phyloP scores from a whole-genome alignment of 30 jellyfish, hydroid and myxozoan species.

The Pseudorhiza aurosa region DNA sequence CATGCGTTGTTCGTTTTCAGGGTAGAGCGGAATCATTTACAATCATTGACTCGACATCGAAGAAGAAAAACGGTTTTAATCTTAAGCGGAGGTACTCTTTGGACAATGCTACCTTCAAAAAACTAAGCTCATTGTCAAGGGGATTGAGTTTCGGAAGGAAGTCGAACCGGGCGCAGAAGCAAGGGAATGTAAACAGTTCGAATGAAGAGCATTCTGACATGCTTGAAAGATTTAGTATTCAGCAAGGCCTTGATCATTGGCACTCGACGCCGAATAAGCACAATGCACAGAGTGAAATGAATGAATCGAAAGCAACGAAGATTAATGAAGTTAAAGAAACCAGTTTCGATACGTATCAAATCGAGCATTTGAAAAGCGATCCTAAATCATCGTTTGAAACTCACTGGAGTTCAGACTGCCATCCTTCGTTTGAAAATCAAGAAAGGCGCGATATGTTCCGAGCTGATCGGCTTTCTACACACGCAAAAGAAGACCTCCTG shows the following conservation, averaged over 20 bases:
- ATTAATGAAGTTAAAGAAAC: neutral
- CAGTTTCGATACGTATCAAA: neutral
- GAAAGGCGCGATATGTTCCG: neutral
- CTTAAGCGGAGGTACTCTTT: conserved; percentile 61
- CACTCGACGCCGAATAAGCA: conserved; percentile 45
- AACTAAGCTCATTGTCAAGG: conserved; percentile 23
- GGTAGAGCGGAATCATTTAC: too few relatives aligned
- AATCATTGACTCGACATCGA: too few relatives aligned
- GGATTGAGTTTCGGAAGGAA: conserved; percentile 38
- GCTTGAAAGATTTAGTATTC: too few relatives aligned
- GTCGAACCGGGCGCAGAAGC: conserved; percentile 17
- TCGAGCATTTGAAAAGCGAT: neutral
- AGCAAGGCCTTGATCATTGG: too few relatives aligned
- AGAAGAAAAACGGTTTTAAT: conserved; percentile 11
- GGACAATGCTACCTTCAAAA: conserved; percentile 54
- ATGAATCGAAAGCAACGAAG: neutral
- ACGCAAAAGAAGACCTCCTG: too few relatives aligned
- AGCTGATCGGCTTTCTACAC: too few relatives aligned
- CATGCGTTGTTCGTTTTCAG: too few relatives aligned
- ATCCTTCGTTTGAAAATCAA: neutral
- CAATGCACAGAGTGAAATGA: neutral
- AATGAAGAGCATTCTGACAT: neutral
- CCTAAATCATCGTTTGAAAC: neutral
- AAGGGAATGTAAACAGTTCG: neutral
- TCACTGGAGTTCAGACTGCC: neutral